These are phyloP conservation scores for Formica exsecta DNA, from an alignment of 1,140 invertebrate species.

Conservation along the genomic window DNA sequence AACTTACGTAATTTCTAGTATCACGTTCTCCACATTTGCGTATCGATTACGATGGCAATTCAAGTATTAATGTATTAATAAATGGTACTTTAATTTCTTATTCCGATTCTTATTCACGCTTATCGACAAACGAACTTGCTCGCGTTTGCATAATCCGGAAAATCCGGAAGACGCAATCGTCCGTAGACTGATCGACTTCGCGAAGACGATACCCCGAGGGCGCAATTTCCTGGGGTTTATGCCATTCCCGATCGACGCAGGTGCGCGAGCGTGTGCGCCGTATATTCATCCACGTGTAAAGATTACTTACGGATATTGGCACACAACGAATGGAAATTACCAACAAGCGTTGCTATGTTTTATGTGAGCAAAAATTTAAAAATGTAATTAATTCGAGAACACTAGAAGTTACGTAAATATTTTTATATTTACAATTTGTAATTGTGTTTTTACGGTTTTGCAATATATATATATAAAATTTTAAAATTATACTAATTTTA, in stretches of 20 bases:
- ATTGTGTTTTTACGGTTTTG: background rate
- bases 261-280: slow-evolving; percentile 55
- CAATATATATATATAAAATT: background rate
- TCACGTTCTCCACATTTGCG: background rate
- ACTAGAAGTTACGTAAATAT: background rate
- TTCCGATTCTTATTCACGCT: slow-evolving; percentile 13
- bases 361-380: slow-evolving; percentile 12
- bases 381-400: background rate
- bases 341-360: background rate
- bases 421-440: background rate
- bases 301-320: slow-evolving; percentile 63
- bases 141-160: slow-evolving; percentile 67
- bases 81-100: slow-evolving; percentile 29
- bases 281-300: slow-evolving; percentile 66
- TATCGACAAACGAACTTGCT: slow-evolving; percentile 50
- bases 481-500: background rate
- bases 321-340: slow-evolving; percentile 54
- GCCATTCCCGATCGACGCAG: slow-evolving; percentile 65
- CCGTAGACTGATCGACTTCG: slow-evolving; percentile 70
- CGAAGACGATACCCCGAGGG: slow-evolving; percentile 74
- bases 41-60: slow-evolving; percentile 7
- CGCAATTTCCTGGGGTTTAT: slow-evolving; percentile 75
- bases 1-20: background rate
- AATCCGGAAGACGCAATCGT: slow-evolving; percentile 72
- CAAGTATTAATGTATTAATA: background rate